Evolutionary conservation across 2,113 vertebrate genomes (phyloP).

Genomic region (Oceanites oceanicus): DNA sequence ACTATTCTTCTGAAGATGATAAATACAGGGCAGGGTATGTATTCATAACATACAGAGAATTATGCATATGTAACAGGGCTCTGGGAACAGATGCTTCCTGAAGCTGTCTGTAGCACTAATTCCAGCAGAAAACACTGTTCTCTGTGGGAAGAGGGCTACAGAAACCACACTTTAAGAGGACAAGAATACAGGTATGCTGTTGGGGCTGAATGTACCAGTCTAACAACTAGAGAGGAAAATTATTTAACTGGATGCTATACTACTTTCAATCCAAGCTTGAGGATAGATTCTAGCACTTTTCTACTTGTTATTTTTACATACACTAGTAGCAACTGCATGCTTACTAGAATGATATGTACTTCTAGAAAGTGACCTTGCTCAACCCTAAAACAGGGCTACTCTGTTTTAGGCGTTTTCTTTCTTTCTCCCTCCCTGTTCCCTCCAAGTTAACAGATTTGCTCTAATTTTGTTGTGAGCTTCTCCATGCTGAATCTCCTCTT

Average conservation of each 20-base stretch:
- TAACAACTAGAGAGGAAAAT: neutral
- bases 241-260: neutral
- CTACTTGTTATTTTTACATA: neutral
- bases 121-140: neutral
- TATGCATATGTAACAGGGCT: neutral
- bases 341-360: neutral
- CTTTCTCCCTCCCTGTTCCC: neutral
- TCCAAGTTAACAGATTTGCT: neutral
- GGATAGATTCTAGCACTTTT: neutral
- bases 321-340: neutral
- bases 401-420: neutral
- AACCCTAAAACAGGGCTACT: neutral
- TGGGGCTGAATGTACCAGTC: neutral
- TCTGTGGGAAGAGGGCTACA: neutral
- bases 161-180: neutral
- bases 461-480: neutral
- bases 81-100: neutral
- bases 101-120: neutral
- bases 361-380: neutral
- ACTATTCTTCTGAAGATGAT: neutral
- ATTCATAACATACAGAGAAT: neutral
- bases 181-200: neutral
- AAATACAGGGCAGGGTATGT: neutral
- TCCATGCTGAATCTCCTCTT: neutral
- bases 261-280: neutral